Evolutionary conservation across 2,797 vertebrate genomes (phyloP).

Genomic region (Brachymystax lenok): DNA sequence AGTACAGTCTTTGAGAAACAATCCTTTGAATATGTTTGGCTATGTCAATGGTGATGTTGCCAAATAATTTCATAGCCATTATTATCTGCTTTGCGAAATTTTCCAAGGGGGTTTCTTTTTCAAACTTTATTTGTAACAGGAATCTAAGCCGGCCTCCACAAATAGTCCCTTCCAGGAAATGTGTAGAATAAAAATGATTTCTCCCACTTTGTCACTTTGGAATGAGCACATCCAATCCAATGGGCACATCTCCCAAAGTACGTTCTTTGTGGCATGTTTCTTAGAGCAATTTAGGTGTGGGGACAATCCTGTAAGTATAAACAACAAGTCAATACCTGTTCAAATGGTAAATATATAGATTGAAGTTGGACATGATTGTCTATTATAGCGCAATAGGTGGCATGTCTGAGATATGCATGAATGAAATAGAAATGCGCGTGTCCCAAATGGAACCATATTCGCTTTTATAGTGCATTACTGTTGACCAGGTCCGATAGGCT

Average conservation of each 20-base stretch:
- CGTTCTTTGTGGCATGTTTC: constrained; percentile 27
- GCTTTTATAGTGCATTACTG: background rate
- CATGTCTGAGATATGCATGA: constrained; percentile 51
- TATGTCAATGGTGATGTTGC: background rate
- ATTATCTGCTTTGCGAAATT: background rate
- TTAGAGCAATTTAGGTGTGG: constrained; percentile 32
- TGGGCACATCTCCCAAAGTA: constrained; percentile 21
- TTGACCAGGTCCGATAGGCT: background rate
- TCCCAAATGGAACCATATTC: no score
- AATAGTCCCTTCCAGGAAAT: background rate
- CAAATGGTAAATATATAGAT: constrained; percentile 49
- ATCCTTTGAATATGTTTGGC: background rate
- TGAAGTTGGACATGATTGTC: constrained; percentile 49
- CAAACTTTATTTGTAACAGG: background rate
- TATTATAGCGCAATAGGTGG: constrained; percentile 37
- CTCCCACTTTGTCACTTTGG: constrained; percentile 20
- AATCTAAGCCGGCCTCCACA: background rate
- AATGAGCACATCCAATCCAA: constrained; percentile 17
- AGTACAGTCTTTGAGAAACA: background rate
- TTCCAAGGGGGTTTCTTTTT: constrained; percentile 17
- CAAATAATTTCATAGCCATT: background rate
- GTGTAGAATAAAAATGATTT: constrained; percentile 12
- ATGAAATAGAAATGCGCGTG: background rate
- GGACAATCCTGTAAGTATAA: constrained; percentile 31
- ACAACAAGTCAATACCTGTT: constrained; percentile 34